Conservation (phyloP, 2,797 vertebrate species). For the Falco rusticolus region DNA sequence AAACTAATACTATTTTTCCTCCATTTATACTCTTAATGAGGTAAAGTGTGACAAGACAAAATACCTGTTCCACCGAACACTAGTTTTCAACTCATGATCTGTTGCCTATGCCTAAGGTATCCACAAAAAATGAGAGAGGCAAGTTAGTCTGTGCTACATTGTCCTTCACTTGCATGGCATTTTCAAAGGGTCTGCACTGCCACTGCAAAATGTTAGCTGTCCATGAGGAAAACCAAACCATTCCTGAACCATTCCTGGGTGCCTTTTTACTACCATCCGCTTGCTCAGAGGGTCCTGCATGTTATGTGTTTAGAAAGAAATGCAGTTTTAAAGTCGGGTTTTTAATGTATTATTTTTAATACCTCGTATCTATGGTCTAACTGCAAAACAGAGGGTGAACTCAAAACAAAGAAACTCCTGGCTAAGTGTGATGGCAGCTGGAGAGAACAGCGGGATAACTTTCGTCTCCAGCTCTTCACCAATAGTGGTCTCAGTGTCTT, state of each 20-base stretch:
- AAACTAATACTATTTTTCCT: background rate
- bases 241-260: background rate
- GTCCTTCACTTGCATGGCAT: background rate
- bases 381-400: background rate
- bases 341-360: background rate
- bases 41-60: background rate
- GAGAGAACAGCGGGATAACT: background rate
- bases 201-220: background rate
- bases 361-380: background rate
- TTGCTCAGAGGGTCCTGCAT: background rate
- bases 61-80: background rate
- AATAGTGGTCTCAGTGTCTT: background rate
- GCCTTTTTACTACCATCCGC: background rate
- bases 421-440: background rate
- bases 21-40: background rate
- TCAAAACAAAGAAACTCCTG: background rate
- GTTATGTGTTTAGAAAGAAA: background rate
- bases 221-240: background rate
- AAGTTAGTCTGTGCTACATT: background rate
- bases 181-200: background rate
- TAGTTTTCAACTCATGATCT: background rate
- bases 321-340: fast-evolving
- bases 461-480: background rate
- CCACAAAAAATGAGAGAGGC: background rate
- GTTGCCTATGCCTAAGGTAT: background rate